Evolutionary conservation across 2,888 invertebrate species (phyloP), one percentile per base, ranked within the genome.

Genomic region (Leptodirus hochenwartii): DNA sequence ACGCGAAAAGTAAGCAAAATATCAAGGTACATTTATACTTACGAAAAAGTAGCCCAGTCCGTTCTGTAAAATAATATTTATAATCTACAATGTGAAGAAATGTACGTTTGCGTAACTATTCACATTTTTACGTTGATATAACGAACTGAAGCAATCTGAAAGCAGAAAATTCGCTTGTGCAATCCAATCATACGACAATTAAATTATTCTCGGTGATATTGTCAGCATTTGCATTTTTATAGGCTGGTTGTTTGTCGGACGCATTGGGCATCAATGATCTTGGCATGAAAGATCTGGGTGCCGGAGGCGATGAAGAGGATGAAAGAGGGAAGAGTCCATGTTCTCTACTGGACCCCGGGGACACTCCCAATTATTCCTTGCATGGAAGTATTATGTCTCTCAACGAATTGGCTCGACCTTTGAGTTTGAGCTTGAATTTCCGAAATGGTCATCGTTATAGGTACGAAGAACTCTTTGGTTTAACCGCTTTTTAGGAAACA

Each of bases 211-310:
- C n/a, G n/a, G 20, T 20, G 6, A 20, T 6, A n/a, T 20, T 20
- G 20, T 20, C 8, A 8, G 20, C 20, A n/a, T n/a, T 10, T 6
- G 4, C 14, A 8, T 15, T 29, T 31, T 43, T 44, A 29, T 37
- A 51, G 69, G 67, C 67, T 27, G 78, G 81, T 25, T 76, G 79
- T 42, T 59, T 81, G 2, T 79, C 79, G 0, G 80, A 81, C 51
- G 80, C 79, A 1, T 53, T 77, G 16, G 66, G 73, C 1, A 55
- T 69, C 39, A 51, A 51, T 36, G 62, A 63, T 35, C 55, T 59
- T 51, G 59, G 58, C 61, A 5, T 61, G 49, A 42, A 46, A 51
- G 20, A 50, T 47, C 48, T 59, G 32, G 45, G 50, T 22, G 55
- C 56, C 41, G 15, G 27, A 12, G 36, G 30, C 35, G 38, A 45